Base-by-base conservation (phyloP, 2,113 vertebrate genomes). In the Carassius carassius region DNA sequence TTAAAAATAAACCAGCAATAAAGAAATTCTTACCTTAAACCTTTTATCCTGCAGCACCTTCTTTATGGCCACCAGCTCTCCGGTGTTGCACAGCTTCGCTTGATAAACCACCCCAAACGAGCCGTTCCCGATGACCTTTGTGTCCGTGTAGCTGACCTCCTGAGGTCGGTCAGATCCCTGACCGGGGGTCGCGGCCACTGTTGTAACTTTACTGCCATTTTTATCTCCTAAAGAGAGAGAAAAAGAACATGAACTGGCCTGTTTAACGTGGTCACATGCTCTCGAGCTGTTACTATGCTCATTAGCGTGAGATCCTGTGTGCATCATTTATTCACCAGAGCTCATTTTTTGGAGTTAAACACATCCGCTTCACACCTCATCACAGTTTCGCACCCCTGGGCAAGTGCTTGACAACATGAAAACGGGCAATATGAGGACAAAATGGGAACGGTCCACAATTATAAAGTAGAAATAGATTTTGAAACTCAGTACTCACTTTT, bases 41-140 rank as follows among this genome's bases (percentile, higher is more conserved):
- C 96, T 94, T 88, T 97, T 97, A 92, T 97, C 96, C 86, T 97
- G 96, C 74, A 97, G 93, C 87, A 97, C 96, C 92, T 97, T 97
- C 89, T 97, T 97, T 90, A 97, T 97, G 90, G 96, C 96, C 91
- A 97, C 96, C 90, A 96, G 90, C 90, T 97, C 96, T 87, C 96
- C 96, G 14, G 95, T 96, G 94, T 96, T 95, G 82, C 96, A 97
- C 86, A 97, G 96, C 91, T 97, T 97, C 88, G 96, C 96, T 92
- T 97, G 96, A 90, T 97, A 97, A 23, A 97, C 96, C 62, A 97
- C 96, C 85, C 96, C 96, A 89, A 97, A 97, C 56, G 96, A 97
- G 84, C 96, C 96, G 88, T 97, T 97, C 51, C 96, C 96, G 84
- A 97, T 97, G 86, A 97, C 96, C 92, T 96, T 97, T 83, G 96